Percentiles rank a stretch among this genome's conserved stretches.
Conservation (phyloP, 1,140 invertebrate genomes). For the Bombus difficillimus region DNA sequence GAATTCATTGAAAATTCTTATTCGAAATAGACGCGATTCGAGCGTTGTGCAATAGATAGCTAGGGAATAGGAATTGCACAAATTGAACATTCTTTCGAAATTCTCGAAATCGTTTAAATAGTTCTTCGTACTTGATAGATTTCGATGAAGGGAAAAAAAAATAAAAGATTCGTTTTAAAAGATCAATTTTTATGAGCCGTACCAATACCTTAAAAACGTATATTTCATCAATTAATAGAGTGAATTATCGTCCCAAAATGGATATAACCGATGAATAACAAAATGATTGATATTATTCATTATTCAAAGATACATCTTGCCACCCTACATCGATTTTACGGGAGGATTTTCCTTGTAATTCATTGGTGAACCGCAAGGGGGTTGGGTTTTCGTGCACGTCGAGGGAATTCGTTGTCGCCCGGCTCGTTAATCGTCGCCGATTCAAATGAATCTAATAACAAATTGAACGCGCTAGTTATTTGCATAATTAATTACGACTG, state of each 20-base stretch:
- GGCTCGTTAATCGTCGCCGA: background rate
- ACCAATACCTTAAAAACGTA: background rate
- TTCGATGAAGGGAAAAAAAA: too few species aligned
- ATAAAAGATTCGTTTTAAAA: too few species aligned
- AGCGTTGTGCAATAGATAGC: too few species aligned
- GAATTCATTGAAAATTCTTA: too few species aligned
- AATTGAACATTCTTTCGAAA: too few species aligned
- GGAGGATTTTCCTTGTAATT: conserved; percentile 22
- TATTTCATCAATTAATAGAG: background rate
- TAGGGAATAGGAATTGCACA: too few species aligned
- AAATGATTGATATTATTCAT: background rate
- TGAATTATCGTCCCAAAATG: background rate
- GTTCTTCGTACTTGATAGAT: too few species aligned
- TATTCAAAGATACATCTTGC: background rate
- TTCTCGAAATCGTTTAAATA: background rate
- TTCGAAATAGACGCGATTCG: too few species aligned
- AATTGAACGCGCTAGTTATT: conserved; percentile 38
- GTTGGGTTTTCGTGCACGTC: background rate
- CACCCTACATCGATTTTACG: background rate
- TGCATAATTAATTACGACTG: conserved; percentile 47
- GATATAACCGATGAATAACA: background rate
- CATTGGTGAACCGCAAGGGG: background rate
- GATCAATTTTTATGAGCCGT: too few species aligned
- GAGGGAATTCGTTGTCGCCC: background rate
- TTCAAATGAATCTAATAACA: conserved; percentile 40